Evolutionary conservation across 2,888 invertebrate species (phyloP), one percentile per base, ranked within the genome.

Genomic region (Drosophila melanosoma): DNA sequence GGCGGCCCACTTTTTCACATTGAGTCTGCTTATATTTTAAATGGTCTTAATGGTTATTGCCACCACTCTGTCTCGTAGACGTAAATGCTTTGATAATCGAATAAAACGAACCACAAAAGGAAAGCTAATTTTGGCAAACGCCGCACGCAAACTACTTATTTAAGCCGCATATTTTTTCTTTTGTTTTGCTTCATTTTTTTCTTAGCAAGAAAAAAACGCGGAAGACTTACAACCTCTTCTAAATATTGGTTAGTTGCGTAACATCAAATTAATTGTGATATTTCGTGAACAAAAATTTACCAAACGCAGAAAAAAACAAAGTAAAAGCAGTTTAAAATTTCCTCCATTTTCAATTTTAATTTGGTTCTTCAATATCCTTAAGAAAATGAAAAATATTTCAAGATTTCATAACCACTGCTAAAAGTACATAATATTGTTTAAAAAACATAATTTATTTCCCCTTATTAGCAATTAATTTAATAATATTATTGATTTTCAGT

Each of bases 81-180:
- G 83, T 79, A 85, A 89, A 87, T 89, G 82, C 79, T 76, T 76
- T 76, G 80, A 79, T 85, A 82, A 79, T 89, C 89, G 64, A 82
- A 71, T 66, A 70, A 69, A 68, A 56, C 53, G 63, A 36, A 57
- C 29, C 56, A 60, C 10, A 45, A 78, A 71, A 65, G 65, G 35
- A 66, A 69, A 72, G 45, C 69, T 68, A 65, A 73, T 82, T 71
- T 82, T 77, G 63, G 79, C 69, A 69, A 67, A 51, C 49, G 45
- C 48, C 42, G 66, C 85, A 84, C 73, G 79, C 85, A 83, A 89
- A 56, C 76, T 66, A 76, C 70, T 81, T 82, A 75, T 45, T 60
- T 53, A 49, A 48, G 57, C 23, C 48, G 53, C 11, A 20, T 33
- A 17, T 53, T 67, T 8, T 7, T 45, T 3, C 17, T 48, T 40